Evolutionary conservation across 2,797 vertebrate species (phyloP), one percentile per base, ranked within the genome.

Genomic region (Paratrypauchen microcephalus): DNA sequence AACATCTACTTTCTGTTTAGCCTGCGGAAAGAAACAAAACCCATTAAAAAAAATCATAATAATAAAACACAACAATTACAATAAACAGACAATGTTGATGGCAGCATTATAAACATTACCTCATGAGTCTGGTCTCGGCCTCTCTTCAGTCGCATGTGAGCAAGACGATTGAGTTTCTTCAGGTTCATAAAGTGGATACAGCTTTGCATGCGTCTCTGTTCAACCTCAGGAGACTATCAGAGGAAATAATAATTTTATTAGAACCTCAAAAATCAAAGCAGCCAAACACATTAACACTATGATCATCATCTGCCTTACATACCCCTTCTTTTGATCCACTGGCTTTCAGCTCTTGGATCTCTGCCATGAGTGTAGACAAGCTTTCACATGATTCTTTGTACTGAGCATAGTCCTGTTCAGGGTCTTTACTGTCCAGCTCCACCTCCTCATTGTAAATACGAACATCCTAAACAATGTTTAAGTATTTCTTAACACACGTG

Each of bases 61-160:
- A 68, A 12, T 52, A 60, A 65, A 18, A 19, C 6, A 66, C 60
- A 68, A 67, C 2, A 66, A 16, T 5, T 36, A 69, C 64, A 54
- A 55, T 56, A 1, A 18, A 19, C 8, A 56, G 3, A 5, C 12
- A 24, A 12, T 56, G 13, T 56, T 56, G 15, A 6, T 7, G 4
- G n/a, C 58, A 18, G 5, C 83, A 19, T 52, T 7, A 52, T 19
- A n/a, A 54, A 23, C n/a, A 23, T 55, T 82, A 98, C 98, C 94
- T 99, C 98, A 0, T 99, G 96, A n/a, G 98, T 99, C 87, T 99
- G 97, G 81, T 99, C 98, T 80, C 98, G 91, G 41, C 95, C 95
- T 74, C 93, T 97, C 91, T 99, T 99, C 18, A 99, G 91, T 1
- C 97, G 92, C 89, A 99, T 99, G 48, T 99, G 98, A 56, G 97